Percentiles rank a stretch among this genome's conserved stretches.
These are phyloP conservation scores for Neosalanx taihuensis DNA, from an alignment of 2,797 vertebrate species.

Conservation along the genomic window DNA sequence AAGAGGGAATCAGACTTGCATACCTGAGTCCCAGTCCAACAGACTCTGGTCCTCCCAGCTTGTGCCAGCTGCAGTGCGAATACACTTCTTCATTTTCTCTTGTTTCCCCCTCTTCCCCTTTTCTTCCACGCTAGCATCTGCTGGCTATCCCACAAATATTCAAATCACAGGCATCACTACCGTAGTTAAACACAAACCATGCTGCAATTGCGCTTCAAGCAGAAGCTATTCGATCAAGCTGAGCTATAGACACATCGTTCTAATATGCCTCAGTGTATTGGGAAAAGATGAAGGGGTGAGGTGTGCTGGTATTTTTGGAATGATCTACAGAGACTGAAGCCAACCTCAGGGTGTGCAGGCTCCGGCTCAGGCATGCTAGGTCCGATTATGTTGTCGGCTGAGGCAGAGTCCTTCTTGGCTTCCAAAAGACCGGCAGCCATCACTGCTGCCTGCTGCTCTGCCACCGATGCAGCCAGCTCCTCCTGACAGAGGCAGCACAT, in stretches of 20 bases:
- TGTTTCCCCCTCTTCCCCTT: slow-evolving; percentile 79
- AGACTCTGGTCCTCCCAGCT: slow-evolving; percentile 88
- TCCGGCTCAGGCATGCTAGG: slow-evolving; percentile 81
- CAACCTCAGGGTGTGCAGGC: slow-evolving; percentile 67
- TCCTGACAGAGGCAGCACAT: slow-evolving; percentile 66
- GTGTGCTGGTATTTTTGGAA: neutral
- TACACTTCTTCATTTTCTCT: slow-evolving; percentile 87
- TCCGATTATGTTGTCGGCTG: slow-evolving; percentile 73
- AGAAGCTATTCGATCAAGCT: too few species aligned
- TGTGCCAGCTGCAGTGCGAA: slow-evolving; percentile 86
- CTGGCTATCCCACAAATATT: slow-evolving; percentile 56
- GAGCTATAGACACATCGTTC: too few species aligned
- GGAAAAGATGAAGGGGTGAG: neutral
- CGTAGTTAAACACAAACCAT: neutral
- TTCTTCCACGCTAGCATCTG: slow-evolving; percentile 79
- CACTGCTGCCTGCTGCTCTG: slow-evolving; percentile 76
- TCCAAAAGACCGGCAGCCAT: slow-evolving; percentile 72
- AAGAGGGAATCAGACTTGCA: neutral
- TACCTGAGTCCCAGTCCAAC: slow-evolving; percentile 88
- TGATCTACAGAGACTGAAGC: neutral
- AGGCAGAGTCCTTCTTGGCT: slow-evolving; percentile 67
- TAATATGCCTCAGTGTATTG: too few species aligned
- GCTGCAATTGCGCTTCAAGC: too few species aligned
- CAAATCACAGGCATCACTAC: neutral
- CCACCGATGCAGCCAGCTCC: slow-evolving; percentile 75